These are phyloP conservation scores for Neopipo cinnamomea DNA, from an alignment of 2,113 vertebrate species.

Conservation along the genomic window DNA sequence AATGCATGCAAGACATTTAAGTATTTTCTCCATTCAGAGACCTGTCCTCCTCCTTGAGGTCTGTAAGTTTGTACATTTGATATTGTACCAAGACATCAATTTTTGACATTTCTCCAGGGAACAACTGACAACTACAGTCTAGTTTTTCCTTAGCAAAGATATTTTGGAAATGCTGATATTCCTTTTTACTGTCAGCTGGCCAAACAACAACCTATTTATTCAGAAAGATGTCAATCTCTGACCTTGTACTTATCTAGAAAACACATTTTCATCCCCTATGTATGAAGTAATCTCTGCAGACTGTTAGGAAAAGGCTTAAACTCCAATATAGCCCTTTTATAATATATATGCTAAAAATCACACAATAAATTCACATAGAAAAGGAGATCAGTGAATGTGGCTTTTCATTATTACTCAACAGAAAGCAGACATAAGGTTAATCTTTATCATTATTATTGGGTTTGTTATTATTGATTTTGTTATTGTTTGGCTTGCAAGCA, in stretches of 20 bases:
- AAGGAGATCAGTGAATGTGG: background rate
- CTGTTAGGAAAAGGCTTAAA: background rate
- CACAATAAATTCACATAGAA: background rate
- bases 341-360: background rate
- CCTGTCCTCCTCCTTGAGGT: background rate
- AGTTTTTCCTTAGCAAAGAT: background rate
- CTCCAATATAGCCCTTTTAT: background rate
- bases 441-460: background rate
- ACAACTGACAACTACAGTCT: background rate
- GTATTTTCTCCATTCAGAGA: background rate
- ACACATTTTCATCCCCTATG: accelerated
- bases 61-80: background rate
- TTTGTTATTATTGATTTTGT: background rate
- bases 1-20: background rate
- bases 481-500: background rate
- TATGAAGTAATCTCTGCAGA: background rate
- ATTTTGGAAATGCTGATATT: background rate
- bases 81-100: background rate
- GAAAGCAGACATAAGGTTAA: background rate
- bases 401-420: background rate
- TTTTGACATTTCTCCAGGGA: background rate
- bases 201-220: background rate
- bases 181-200: background rate
- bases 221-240: background rate
- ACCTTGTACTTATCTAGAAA: background rate